Evolutionary conservation across 1,140 invertebrate genomes (phyloP), one percentile per base, ranked within the genome.

Genomic region (Nasonia vitripennis): DNA sequence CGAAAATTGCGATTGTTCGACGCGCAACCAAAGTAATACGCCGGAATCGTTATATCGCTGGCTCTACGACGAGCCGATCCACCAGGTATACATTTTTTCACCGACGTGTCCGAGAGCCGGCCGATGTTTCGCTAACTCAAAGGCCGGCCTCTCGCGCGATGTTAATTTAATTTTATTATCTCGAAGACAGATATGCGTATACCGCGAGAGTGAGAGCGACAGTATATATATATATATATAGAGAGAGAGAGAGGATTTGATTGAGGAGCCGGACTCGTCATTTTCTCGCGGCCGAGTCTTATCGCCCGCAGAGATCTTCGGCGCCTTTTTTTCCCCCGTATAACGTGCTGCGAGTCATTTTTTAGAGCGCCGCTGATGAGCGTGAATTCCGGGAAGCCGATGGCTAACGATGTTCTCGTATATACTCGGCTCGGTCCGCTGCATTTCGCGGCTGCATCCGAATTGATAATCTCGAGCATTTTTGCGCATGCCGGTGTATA

Each of bases 251-350:
- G 41, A 55, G 31, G 14, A 75, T 83, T 83, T 78, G 37, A 83
- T 83, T 62, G 81, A 83, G 20, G 17, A 78, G 62, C 55, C 41
- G 27, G 20, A 14, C 48, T 37, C 81, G 45, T 83, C 71, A 83
- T 83, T 83, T 83, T 68, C 73, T 77, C 74, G 48, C 48, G 34
- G 55, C 34, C 6, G 48, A 45, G 34, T 75, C 37, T 75, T 75
- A 82, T 82, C 71, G 27, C 27, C 31, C n/a, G 70, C 17, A 41
- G 11, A 68, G 62, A 83, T 83, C 81, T 77, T 45, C 34, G 74
- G 51, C 74, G 41, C 12, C 70, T 80, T 37, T 34, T 17, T 10
- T 23, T 74, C 34, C 2, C 34, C 34, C 4, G 34, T 37, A 51
- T 81, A 73, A 73, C 34, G 34, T 34, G 80, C 70, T 68, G 10